These are phyloP conservation scores for Coenonympha arcania DNA, from an alignment of 2,888 invertebrate species.

Conservation along the genomic window DNA sequence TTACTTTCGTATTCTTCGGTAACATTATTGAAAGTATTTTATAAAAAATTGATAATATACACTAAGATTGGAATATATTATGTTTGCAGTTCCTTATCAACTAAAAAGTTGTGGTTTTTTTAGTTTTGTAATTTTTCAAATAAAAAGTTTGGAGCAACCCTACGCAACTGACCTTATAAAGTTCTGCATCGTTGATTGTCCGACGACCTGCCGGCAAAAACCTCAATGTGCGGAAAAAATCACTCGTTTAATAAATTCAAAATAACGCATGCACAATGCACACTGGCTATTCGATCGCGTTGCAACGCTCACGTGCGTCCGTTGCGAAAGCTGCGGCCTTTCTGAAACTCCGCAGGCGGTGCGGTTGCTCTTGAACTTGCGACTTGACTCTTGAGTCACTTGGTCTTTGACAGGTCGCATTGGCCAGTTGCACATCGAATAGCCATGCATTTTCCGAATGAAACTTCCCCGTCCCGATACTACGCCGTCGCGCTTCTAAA, in stretches of 20 bases:
- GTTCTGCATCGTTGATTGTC: constrained; percentile 55
- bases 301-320: constrained; percentile 43
- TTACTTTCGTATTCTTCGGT: no score
- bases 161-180: constrained; percentile 53
- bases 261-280: constrained; percentile 41
- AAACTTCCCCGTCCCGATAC: constrained; percentile 16
- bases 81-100: no score
- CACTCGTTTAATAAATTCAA: constrained; percentile 37
- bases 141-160: neutral
- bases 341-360: constrained; percentile 44
- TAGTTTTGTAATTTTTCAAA: neutral
- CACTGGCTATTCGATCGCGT: constrained; percentile 33
- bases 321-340: constrained; percentile 50
- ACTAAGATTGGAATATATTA: no score
- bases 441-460: constrained; percentile 49
- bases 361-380: constrained; percentile 63
- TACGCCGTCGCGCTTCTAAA: constrained; percentile 13
- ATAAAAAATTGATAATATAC: no score
- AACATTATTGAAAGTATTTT: no score
- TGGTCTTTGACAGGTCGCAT: constrained; percentile 52
- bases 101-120: no score
- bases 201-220: constrained; percentile 35
- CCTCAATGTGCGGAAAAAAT: constrained; percentile 31
- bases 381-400: constrained; percentile 24
- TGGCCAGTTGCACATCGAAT: constrained; percentile 37